Percentiles rank a stretch among this genome's conserved stretches.
Conservation (phyloP, 2,113 vertebrate genomes). For the Rhizomys pruinosus region DNA sequence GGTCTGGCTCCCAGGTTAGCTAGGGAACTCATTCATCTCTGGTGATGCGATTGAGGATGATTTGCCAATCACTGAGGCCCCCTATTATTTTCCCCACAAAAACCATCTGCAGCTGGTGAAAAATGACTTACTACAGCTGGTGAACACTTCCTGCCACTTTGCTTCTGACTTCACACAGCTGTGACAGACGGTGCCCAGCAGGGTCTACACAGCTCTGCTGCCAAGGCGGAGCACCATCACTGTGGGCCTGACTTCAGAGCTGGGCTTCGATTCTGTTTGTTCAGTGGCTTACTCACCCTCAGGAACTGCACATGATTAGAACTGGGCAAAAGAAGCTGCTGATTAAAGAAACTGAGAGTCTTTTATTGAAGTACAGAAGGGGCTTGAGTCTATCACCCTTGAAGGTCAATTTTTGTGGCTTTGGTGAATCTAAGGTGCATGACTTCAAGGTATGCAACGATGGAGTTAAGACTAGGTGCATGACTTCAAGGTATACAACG, state of each 20-base stretch:
- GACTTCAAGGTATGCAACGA: background rate
- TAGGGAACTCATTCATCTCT: constrained; percentile 62
- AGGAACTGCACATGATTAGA: background rate
- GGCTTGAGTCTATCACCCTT: background rate
- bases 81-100: background rate
- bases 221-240: background rate
- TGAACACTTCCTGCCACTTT: constrained; percentile 21
- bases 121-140: constrained; percentile 66
- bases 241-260: constrained; percentile 21
- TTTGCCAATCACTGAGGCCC: constrained; percentile 42
- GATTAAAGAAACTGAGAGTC: constrained; percentile 18
- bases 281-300: background rate
- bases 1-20: constrained; percentile 1
- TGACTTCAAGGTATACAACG: background rate
- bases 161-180: constrained; percentile 60
- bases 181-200: constrained; percentile 65
- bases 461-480: background rate
- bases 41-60: background rate
- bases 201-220: background rate
- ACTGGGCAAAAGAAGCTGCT: constrained; percentile 37
- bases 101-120: constrained; percentile 74
- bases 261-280: constrained; percentile 54
- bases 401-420: background rate
- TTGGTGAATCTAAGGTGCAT: background rate
- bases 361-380: constrained; percentile 10